These are phyloP conservation scores for Asteroscopus sphinx DNA, from an alignment of 2,888 invertebrate species.

Conservation along the genomic window DNA sequence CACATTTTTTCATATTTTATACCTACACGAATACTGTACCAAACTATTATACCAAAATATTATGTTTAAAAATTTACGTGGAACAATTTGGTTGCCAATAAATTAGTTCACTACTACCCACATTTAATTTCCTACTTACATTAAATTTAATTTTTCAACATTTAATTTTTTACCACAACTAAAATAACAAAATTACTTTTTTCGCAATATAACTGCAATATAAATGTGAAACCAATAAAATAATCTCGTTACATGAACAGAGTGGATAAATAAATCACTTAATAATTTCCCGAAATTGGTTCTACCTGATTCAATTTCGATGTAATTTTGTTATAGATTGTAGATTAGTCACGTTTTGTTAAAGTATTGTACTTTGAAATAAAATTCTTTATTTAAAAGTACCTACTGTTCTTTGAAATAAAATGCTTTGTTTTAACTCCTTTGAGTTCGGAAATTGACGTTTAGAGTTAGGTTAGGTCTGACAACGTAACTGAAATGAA, in stretches of 20 bases:
- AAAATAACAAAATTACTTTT: too few relatives aligned
- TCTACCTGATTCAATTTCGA: constrained; percentile 24
- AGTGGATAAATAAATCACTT: constrained; percentile 1
- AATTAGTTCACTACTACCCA: too few relatives aligned
- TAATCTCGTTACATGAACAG: background rate
- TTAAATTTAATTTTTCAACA: too few relatives aligned
- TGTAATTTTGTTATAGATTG: constrained; percentile 32
- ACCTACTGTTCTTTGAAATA: constrained; percentile 26
- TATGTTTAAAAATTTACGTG: too few relatives aligned
- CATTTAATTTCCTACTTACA: too few relatives aligned
- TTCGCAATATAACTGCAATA: too few relatives aligned
- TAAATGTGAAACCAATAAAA: too few relatives aligned
- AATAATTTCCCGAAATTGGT: constrained; percentile 9
- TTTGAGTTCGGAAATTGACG: constrained; percentile 47
- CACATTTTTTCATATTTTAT: too few relatives aligned
- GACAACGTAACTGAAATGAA: constrained; percentile 33
- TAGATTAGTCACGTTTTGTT: constrained; percentile 46
- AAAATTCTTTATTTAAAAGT: constrained; percentile 39
- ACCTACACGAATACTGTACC: too few relatives aligned
- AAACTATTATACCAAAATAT: too few relatives aligned
- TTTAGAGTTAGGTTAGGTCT: constrained; percentile 49
- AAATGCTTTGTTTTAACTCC: constrained; percentile 39
- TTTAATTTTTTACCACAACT: too few relatives aligned
- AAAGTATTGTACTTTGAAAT: constrained; percentile 30
- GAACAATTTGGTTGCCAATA: too few relatives aligned